Base-by-base conservation (phyloP, 2,113 vertebrate species). In the Panthera tigris region DNA sequence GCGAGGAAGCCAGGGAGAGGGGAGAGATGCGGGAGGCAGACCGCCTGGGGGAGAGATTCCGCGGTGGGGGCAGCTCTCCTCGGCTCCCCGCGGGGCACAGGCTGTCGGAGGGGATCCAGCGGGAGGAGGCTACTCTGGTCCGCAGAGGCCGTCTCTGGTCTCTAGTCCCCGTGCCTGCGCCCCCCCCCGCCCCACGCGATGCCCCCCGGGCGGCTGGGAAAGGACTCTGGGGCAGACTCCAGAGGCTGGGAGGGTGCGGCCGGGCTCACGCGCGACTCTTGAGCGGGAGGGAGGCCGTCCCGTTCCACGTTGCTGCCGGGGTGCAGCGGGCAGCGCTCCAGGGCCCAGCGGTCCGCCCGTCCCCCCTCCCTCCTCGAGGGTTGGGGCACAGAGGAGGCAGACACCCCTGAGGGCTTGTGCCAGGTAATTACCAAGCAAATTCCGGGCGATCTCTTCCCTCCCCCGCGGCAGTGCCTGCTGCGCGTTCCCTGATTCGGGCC, bases 351-450 rank as follows among this genome's bases (percentile, higher is more conserved):
- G 87, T 27, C 27, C 25, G 55, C 16, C 0, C 15, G 4, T 36
- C n/a, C 11, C 33, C 33, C 39, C 39, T 45, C 39, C 50, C 7
- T 5, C 61, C 41, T 10, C 18, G 6, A 63, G 63, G 79, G 73
- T 66, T 79, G 41, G 68, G 65, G 39, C 84, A 52, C 90, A 16
- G 69, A 73, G n/a, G 39, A 66, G 84, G 57, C 87, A 68, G 87
- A 80, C 88, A 74, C 79, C 80, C 81, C 61, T 21, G 48, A 89
- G 91, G 91, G 10, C 81, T 85, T 29, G 48, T 55, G 81, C 81
- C 92, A 85, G 36, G 82, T 89, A 95, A 93, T 95, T 97, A 96
- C 86, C 73, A 66, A 89, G 96, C 93, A 96, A 81, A 91, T 91
- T 86, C 81, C 45, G 3, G 15, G 82, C 12, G n/a, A 94, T 87